Conservation (phyloP, 1,140 invertebrate genomes). For the Aphelenchoides avenae region DNA sequence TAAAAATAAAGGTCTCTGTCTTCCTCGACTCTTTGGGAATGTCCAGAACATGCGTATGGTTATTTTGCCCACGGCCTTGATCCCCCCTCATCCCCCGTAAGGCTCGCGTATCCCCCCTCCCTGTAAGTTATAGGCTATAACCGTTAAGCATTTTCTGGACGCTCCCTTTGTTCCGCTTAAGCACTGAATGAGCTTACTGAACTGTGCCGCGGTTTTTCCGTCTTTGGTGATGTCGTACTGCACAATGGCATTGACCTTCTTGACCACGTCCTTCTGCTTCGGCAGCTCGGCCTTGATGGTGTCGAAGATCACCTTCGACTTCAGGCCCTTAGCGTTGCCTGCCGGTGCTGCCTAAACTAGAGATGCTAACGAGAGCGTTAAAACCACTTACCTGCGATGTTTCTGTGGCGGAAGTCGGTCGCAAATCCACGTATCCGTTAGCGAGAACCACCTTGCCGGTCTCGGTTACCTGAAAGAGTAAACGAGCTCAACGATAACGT, state of each 20-base stretch:
- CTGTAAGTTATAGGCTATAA: slow-evolving; percentile 3
- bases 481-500: slow-evolving; percentile 53
- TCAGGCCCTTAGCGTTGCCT: too few relatives aligned
- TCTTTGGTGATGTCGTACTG: slow-evolving; percentile 33
- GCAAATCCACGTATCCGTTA: slow-evolving; percentile 1
- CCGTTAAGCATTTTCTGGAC: too few relatives aligned
- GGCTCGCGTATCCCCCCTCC: too few relatives aligned
- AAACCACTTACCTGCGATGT: slow-evolving; percentile 1
- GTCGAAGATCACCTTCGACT: slow-evolving; percentile 24
- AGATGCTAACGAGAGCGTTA: neutral
- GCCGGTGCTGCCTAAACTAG: neutral
- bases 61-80: too few relatives aligned
- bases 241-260: slow-evolving; percentile 26
- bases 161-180: slow-evolving; percentile 29
- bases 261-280: too few relatives aligned
- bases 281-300: slow-evolving; percentile 18
- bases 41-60: too few relatives aligned
- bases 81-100: too few relatives aligned
- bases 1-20: slow-evolving; percentile 25
- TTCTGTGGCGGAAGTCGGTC: slow-evolving; percentile 22
- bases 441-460: slow-evolving; percentile 23
- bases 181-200: too few relatives aligned
- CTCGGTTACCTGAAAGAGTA: slow-evolving; percentile 17
- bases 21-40: too few relatives aligned
- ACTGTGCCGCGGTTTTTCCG: too few relatives aligned